These are phyloP conservation scores for Chloropsis hardwickii DNA, from an alignment of 2,113 vertebrate genomes.

Conservation along the genomic window DNA sequence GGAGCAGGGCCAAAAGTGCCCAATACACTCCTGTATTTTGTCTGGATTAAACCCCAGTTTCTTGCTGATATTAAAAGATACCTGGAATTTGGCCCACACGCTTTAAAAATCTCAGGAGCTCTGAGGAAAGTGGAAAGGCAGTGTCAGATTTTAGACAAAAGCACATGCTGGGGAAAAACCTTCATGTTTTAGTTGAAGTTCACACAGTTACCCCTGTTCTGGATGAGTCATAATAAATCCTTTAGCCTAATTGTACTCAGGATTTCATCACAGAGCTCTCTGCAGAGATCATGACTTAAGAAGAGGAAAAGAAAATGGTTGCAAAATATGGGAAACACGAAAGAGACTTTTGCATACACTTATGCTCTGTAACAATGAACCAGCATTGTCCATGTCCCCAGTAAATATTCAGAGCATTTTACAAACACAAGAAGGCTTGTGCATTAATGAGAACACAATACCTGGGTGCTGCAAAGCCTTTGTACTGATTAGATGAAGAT, in stretches of 20 bases:
- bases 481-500: background rate
- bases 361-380: background rate
- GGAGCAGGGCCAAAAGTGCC: background rate
- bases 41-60: background rate
- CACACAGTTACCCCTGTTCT: background rate
- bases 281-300: background rate
- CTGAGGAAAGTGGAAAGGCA: background rate
- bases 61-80: background rate
- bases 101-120: background rate
- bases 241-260: background rate
- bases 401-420: background rate
- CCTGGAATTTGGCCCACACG: background rate
- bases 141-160: background rate
- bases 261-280: background rate
- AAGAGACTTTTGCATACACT: background rate
- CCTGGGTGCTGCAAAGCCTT: background rate
- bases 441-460: background rate
- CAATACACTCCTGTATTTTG: background rate
- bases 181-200: background rate
- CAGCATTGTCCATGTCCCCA: background rate
- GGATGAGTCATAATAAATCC: background rate
- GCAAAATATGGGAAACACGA: background rate
- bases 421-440: background rate
- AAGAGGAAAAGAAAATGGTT: background rate
- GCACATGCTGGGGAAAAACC: background rate